phyloP scores from a whole-genome alignment of 1,140 invertebrate species.

The Chelonus insularis region DNA sequence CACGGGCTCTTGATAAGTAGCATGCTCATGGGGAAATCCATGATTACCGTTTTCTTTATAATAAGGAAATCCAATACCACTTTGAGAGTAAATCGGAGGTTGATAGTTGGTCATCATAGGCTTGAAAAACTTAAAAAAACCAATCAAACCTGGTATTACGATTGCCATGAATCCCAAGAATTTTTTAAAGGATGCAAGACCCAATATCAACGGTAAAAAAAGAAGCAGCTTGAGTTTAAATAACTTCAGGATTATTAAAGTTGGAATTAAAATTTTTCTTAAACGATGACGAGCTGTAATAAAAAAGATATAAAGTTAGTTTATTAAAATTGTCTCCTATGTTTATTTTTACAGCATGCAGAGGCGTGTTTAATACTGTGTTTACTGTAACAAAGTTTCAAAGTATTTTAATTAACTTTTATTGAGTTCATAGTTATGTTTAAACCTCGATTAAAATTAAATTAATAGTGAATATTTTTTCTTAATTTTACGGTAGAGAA shows the following conservation, averaged over 20 bases:
- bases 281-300: constrained; percentile 73
- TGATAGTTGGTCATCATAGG: constrained; percentile 56
- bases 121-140: constrained; percentile 78
- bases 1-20: constrained; percentile 27
- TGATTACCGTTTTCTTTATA: constrained; percentile 54
- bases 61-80: constrained; percentile 59
- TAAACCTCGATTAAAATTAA: no score
- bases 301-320: constrained; percentile 15
- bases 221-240: constrained; percentile 82
- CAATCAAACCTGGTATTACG: constrained; percentile 74
- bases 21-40: constrained; percentile 21
- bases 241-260: constrained; percentile 77
- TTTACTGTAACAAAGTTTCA: no score
- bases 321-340: not conserved
- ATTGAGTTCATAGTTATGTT: no score
- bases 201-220: constrained; percentile 78
- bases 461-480: no score
- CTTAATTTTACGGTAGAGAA: no score
- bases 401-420: no score
- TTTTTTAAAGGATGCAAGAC: constrained; percentile 81
- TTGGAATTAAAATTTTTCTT: constrained; percentile 80
- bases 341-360: no score
- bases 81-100: constrained; percentile 60
- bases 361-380: no score
- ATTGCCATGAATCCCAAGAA: constrained; percentile 77